A percentile compares a stretch with the other conserved stretches of the same genome.
These are phyloP conservation scores for Raja brachyura DNA, from an alignment of 2,113 vertebrate genomes.

Conservation along the genomic window DNA sequence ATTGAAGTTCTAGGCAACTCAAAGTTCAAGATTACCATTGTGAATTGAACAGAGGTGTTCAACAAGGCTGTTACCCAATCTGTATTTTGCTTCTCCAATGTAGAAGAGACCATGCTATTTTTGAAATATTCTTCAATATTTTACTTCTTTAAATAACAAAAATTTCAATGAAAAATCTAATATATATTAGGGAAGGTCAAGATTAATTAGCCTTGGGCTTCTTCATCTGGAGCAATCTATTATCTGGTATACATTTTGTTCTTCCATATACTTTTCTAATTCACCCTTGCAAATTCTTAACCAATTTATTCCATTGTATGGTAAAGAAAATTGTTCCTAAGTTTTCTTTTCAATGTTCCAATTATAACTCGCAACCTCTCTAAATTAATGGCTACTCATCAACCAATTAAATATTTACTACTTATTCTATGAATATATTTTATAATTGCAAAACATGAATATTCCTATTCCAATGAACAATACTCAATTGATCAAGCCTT, in stretches of 20 bases:
- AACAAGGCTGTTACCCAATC: too few species aligned
- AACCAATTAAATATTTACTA: neutral
- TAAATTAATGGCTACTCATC: neutral
- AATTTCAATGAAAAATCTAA: neutral
- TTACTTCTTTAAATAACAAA: neutral
- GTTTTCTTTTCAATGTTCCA: neutral
- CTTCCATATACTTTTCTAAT: neutral
- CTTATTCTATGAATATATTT: neutral
- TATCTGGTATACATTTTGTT: neutral
- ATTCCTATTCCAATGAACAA: neutral
- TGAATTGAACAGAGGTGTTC: too few species aligned
- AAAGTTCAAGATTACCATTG: too few species aligned
- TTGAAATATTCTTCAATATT: neutral
- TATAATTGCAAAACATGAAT: neutral
- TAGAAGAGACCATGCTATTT: too few species aligned
- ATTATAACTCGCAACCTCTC: neutral
- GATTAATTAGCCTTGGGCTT: neutral
- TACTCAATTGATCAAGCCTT: neutral
- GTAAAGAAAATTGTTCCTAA: neutral
- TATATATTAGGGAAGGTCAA: neutral
- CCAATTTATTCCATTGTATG: neutral
- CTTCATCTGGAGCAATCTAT: neutral
- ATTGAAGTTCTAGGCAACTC: too few species aligned
- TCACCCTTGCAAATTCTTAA: neutral
- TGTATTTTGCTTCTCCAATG: too few species aligned